These are phyloP conservation scores for Paedocypris sp. DNA, from an alignment of 2,113 vertebrate genomes.

Conservation along the genomic window DNA sequence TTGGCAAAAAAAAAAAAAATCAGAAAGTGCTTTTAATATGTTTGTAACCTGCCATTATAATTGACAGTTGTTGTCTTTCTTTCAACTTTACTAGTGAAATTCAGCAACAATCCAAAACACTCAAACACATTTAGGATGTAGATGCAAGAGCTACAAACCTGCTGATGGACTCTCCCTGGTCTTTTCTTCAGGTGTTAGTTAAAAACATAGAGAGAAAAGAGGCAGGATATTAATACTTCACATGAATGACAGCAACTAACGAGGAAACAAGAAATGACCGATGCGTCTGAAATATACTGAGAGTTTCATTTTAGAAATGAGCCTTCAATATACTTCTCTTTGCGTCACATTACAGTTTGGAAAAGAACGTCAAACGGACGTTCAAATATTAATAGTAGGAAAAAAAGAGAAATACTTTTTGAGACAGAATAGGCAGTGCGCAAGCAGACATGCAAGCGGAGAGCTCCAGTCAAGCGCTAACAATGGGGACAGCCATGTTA, in stretches of 20 bases:
- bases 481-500: slow-evolving; percentile 15
- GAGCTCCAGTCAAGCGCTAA: slow-evolving; percentile 50
- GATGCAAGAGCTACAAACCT: slow-evolving; percentile 73
- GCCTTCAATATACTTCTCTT: slow-evolving; percentile 33
- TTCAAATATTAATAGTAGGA: not conserved
- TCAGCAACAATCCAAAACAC: too few relatives aligned
- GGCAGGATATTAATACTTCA: slow-evolving; percentile 32
- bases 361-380: not conserved
- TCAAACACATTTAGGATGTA: slow-evolving; percentile 22
- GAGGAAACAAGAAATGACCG: slow-evolving; percentile 56
- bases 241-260: slow-evolving; percentile 35
- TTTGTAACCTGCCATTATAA: too few relatives aligned
- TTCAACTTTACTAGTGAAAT: too few relatives aligned
- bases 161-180: slow-evolving; percentile 76
- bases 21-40: too few relatives aligned
- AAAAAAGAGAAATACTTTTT: slow-evolving; percentile 34
- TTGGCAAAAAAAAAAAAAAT: too few relatives aligned
- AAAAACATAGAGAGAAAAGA: slow-evolving; percentile 54
- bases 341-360: slow-evolving; percentile 16
- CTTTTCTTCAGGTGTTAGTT: slow-evolving; percentile 75
- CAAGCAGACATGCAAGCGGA: slow-evolving; percentile 49
- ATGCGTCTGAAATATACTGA: slow-evolving; percentile 29
- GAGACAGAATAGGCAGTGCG: slow-evolving; percentile 27
- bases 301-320: slow-evolving; percentile 23
- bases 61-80: too few relatives aligned